Percentiles rank a stretch among this genome's conserved stretches.
phyloP scores from a whole-genome alignment of 2,888 invertebrate species.

The Cephus pygmeus region DNA sequence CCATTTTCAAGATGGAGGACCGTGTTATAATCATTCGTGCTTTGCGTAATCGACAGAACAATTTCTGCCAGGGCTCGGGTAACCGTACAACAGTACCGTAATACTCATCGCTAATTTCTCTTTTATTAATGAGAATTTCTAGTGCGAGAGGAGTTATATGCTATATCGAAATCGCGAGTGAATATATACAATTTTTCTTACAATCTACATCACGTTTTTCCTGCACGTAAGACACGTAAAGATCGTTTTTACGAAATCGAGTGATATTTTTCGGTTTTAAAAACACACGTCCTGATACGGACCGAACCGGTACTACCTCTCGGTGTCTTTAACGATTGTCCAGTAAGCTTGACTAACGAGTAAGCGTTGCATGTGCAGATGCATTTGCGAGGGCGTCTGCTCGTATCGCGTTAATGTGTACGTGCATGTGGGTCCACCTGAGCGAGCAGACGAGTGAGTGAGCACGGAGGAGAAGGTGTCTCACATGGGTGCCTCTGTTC shows the following conservation, averaged over 20 bases:
- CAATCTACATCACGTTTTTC: neutral
- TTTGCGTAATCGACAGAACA: neutral
- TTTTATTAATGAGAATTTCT: neutral
- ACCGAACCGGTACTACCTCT: neutral
- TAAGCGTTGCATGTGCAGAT: constrained; percentile 23
- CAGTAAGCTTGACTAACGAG: constrained; percentile 2
- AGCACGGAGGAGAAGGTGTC: constrained; percentile 62
- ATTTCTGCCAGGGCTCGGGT: neutral
- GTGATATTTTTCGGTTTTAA: neutral
- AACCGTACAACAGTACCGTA: neutral
- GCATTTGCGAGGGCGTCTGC: neutral
- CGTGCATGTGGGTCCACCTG: constrained; percentile 53
- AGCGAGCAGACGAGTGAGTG: constrained; percentile 45
- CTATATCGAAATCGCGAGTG: neutral
- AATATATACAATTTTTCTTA: neutral
- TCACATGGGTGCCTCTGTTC: constrained; percentile 65
- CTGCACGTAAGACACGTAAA: neutral
- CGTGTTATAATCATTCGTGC: neutral
- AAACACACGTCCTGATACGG: neutral
- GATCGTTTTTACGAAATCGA: neutral
- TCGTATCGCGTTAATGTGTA: constrained; percentile 21
- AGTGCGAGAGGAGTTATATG: neutral
- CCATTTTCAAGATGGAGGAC: neutral
- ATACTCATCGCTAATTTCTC: neutral
- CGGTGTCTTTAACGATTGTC: neutral